Conservation (phyloP, 2,888 invertebrate species). For the Sinohyriopsis cumingii region DNA sequence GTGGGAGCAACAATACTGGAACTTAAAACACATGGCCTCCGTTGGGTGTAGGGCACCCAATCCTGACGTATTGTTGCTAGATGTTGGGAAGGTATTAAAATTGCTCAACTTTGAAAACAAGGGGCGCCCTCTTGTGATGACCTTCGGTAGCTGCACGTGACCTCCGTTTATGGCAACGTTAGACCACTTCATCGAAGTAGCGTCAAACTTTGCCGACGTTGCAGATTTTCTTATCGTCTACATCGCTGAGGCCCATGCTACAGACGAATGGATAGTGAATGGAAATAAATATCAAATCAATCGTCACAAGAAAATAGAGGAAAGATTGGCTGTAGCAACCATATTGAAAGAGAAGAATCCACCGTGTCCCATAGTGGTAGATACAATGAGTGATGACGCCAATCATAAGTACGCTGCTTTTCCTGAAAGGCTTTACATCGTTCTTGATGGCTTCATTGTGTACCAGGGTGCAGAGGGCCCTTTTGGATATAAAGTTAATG, state of each 20-base stretch:
- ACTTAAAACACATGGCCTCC: not conserved
- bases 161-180: conserved; percentile 62
- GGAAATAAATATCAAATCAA: conserved; percentile 46
- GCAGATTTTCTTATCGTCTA: conserved; percentile 64
- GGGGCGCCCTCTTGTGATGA: conserved; percentile 58
- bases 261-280: conserved; percentile 60
- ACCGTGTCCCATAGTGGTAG: conserved; percentile 50
- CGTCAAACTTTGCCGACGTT: conserved; percentile 41
- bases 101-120: conserved; percentile 39
- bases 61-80: conserved; percentile 27
- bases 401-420: conserved; percentile 53
- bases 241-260: conserved; percentile 64
- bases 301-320: conserved; percentile 40
- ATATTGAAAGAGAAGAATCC: conserved; percentile 27
- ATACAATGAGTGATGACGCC: conserved; percentile 54
- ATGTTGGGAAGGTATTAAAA: conserved; percentile 1
- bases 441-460: conserved; percentile 47
- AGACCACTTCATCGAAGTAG: conserved; percentile 47
- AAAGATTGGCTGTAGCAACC: conserved; percentile 52
- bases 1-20: no score
- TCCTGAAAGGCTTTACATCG: conserved; percentile 60
- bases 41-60: conserved; percentile 37
- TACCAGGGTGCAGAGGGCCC: conserved; percentile 58
- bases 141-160: conserved; percentile 68
- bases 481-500: conserved; percentile 44